Base-by-base conservation (phyloP, 2,888 invertebrate species). In the Pristionchus fissidentatus region DNA sequence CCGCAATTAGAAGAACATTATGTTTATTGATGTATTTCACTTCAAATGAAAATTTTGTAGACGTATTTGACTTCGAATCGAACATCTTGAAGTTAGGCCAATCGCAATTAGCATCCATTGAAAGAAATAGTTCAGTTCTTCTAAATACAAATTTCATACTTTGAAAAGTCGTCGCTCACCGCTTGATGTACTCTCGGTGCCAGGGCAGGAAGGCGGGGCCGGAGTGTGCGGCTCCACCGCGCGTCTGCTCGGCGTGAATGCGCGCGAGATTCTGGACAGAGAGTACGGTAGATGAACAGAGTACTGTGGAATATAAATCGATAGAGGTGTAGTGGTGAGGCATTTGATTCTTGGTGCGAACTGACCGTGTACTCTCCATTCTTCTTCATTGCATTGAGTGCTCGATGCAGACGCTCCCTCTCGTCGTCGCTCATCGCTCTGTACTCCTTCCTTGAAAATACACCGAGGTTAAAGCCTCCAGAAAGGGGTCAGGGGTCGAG, bases 151-250 rank as follows among this genome's bases (percentile, higher is more conserved):
- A n/a, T n/a, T n/a, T n/a, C n/a, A n/a, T n/a, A n/a, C n/a, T n/a
- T n/a, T n/a, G n/a, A n/a, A n/a, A n/a, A n/a, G n/a, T n/a, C n/a
- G n/a, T n/a, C n/a, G 26, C 57, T 29, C 38, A 86, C 87, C 87
- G 29, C 84, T 89, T 89, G 75, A 89, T 86, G 60, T 84, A 91
- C 83, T 91, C 91, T 19, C 91, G 83, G 84, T 91, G 91, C 91
- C 91, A 91, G 22, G 90, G 87, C 19, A 90, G 85, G 86, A 91
- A 91, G 10, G 91, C 90, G 1, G 91, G 91, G 10, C 91, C 91
- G 8, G 89, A 88, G 52, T 91, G 91, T 13, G 91, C 91, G 19
- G 90, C 90, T 32, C 91, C 91, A 26, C 88, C 86, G 52, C 86
- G 85, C 19, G 87, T 87, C 81, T 87, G 87, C 77, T 87, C 86